phyloP scores from a whole-genome alignment of 2,113 vertebrate species.

The Tupaia chinensis region DNA sequence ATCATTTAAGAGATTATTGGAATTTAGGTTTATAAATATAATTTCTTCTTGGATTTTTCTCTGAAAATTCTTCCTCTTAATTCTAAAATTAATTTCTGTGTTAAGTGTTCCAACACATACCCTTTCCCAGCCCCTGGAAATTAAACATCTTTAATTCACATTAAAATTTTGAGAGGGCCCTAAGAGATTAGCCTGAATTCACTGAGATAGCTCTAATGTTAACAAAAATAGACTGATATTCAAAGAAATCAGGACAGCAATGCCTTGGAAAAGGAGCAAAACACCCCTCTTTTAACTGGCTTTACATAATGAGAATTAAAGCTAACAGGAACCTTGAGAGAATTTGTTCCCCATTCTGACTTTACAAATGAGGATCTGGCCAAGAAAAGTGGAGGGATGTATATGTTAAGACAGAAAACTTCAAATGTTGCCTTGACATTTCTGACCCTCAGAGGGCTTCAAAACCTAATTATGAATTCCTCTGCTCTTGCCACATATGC shows the following conservation, averaged over 20 bases:
- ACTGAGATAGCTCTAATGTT: background rate
- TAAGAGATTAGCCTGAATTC: constrained; percentile 29
- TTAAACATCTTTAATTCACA: constrained; percentile 36
- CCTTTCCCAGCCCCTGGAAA: background rate
- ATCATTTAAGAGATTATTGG: constrained; percentile 48
- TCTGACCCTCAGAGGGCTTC: background rate
- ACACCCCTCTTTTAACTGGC: background rate
- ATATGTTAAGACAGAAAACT: background rate
- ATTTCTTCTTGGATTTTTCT: constrained; percentile 19
- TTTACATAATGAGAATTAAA: constrained; percentile 42
- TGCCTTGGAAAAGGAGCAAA: constrained; percentile 32
- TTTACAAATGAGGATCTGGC: background rate
- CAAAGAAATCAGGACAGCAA: constrained; percentile 6
- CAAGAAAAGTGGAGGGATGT: background rate
- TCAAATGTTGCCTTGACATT: background rate
- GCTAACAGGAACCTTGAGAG: background rate
- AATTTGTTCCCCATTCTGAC: background rate
- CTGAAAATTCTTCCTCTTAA: constrained; percentile 12
- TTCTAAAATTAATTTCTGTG: constrained; percentile 17
- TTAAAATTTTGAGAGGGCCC: constrained; percentile 39
- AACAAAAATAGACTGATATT: constrained; percentile 32
- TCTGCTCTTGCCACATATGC: background rate
- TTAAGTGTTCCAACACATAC: background rate
- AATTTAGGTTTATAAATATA: constrained; percentile 51
- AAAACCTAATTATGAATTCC: background rate